A percentile compares a stretch with the other conserved stretches of the same genome.
These are phyloP conservation scores for Chironomus tentans DNA, from an alignment of 2,888 invertebrate genomes.

Conservation along the genomic window DNA sequence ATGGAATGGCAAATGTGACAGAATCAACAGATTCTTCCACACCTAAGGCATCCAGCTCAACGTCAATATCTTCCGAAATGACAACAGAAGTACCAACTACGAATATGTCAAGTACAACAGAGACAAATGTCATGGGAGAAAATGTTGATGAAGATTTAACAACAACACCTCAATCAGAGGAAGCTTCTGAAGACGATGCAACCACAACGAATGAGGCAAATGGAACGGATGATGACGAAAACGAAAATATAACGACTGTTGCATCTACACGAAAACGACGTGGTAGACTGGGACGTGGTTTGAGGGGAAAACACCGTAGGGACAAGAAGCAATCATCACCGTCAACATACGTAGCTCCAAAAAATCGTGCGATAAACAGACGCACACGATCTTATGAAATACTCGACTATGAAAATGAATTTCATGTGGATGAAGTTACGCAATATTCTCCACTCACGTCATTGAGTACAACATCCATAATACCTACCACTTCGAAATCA, in stretches of 20 bases:
- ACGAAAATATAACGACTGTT: neutral
- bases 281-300: slow-evolving; percentile 12
- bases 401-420: slow-evolving; percentile 18
- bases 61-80: slow-evolving; percentile 27
- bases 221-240: slow-evolving; percentile 14
- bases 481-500: slow-evolving; percentile 16
- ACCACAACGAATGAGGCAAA: slow-evolving; percentile 25
- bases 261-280: neutral
- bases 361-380: neutral
- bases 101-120: slow-evolving; percentile 29
- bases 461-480: slow-evolving; percentile 18
- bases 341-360: no score
- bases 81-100: slow-evolving; percentile 30
- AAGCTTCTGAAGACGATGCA: slow-evolving; percentile 29
- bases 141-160: slow-evolving; percentile 28
- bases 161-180: slow-evolving; percentile 28
- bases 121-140: neutral
- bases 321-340: neutral
- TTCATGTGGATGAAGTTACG: slow-evolving; percentile 1
- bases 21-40: slow-evolving; percentile 1
- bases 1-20: slow-evolving; percentile 30
- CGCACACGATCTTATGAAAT: slow-evolving; percentile 14
- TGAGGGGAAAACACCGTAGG: neutral
- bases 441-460: slow-evolving; percentile 9
- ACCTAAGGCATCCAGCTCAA: slow-evolving; percentile 28